phyloP scores from a whole-genome alignment of 1,140 invertebrate species.

The Stegodyphus dumicola region DNA sequence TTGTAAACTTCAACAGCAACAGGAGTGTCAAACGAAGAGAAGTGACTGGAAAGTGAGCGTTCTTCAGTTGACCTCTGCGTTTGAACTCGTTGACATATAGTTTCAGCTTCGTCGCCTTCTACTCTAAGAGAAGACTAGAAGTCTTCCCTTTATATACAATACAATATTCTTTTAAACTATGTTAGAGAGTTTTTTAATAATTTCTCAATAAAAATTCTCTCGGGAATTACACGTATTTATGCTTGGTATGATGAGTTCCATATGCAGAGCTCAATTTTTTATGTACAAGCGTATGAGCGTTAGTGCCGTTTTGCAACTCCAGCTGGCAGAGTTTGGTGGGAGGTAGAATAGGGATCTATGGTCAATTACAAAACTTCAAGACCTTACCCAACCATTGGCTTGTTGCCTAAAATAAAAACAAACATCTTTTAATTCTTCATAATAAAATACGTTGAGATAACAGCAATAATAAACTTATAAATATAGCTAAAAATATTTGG shows the following conservation, averaged over 20 bases:
- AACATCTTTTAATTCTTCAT: neutral
- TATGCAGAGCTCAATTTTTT: conserved; percentile 5
- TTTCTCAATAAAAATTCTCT: conserved; percentile 40
- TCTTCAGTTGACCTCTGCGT: conserved; percentile 21
- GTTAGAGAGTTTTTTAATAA: conserved; percentile 40
- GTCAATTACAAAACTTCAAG: conserved; percentile 35
- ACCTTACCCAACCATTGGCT: conserved; percentile 57
- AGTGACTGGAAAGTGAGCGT: conserved; percentile 42
- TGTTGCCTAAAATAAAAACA: conserved; percentile 51
- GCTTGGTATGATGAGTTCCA: conserved; percentile 31
- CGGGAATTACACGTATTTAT: conserved; percentile 46
- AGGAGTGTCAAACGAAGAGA: conserved; percentile 31
- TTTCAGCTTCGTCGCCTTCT: conserved; percentile 1
- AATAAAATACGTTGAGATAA: too few relatives aligned
- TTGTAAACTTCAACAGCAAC: conserved; percentile 58
- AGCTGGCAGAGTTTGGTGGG: conserved; percentile 19
- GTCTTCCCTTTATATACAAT: conserved; percentile 48
- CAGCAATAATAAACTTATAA: too few relatives aligned
- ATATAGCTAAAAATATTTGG: too few relatives aligned
- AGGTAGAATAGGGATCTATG: conserved; percentile 48
- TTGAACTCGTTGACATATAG: conserved; percentile 55
- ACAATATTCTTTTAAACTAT: conserved; percentile 50
- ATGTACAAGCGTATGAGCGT: conserved; percentile 23
- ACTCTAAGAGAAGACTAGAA: conserved; percentile 30
- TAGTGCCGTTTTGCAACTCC: conserved; percentile 1